These are phyloP conservation scores for Pardosa pseudoannulata DNA, from an alignment of 2,888 invertebrate genomes.

Conservation along the genomic window DNA sequence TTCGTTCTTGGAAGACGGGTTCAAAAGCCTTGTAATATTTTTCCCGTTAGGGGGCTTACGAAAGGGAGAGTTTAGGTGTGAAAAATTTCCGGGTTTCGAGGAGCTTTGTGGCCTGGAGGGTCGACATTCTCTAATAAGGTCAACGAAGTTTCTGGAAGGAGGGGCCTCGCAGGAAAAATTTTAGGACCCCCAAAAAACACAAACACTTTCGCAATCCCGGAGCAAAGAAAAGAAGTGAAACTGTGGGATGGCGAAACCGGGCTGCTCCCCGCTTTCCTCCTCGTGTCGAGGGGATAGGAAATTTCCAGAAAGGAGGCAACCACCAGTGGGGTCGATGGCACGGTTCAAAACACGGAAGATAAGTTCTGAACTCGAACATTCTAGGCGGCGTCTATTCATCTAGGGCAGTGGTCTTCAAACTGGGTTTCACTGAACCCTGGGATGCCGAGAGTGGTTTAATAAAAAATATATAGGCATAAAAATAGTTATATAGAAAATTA, in stretches of 20 bases:
- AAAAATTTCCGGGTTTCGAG: slow-evolving; percentile 21
- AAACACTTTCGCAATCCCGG: slow-evolving; percentile 8
- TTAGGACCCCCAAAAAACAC: slow-evolving; percentile 12
- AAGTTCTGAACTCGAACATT: too few species aligned
- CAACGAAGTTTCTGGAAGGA: slow-evolving; percentile 13
- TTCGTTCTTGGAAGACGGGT: not conserved
- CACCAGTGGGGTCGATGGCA: not conserved
- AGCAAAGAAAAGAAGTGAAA: not conserved
- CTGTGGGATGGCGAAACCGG: not conserved
- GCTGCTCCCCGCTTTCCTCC: not conserved
- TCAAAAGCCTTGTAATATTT: not conserved
- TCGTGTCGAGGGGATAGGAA: not conserved
- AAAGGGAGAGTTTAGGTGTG: not conserved
- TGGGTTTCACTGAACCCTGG: too few species aligned
- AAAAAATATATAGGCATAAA: too few species aligned
- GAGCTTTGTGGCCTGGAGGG: not conserved
- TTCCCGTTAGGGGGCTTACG: not conserved
- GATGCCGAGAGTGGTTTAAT: too few species aligned
- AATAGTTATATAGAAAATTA: too few species aligned
- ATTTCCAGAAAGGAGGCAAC: not conserved
- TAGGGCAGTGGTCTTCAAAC: too few species aligned
- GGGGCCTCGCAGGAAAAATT: slow-evolving; percentile 1
- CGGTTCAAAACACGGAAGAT: not conserved
- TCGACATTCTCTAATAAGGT: slow-evolving; percentile 40
- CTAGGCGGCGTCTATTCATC: too few species aligned